Evolutionary conservation across 2,888 invertebrate genomes (phyloP), one percentile per base, ranked within the genome.

Genomic region (Oasisia sp.): DNA sequence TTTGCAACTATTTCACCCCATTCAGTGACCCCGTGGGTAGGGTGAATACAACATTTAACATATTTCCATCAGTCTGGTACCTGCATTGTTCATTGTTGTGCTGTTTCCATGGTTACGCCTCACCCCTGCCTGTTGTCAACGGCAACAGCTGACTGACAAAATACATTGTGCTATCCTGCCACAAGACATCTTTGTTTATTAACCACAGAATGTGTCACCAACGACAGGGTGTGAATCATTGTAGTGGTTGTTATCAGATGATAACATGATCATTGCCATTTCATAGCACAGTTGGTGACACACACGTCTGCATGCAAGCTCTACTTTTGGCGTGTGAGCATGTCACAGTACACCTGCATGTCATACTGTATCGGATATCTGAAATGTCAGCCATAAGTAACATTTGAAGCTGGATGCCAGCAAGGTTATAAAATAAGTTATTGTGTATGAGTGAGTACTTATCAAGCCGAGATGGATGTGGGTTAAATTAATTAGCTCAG

Each of bases 131-230:
- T 74, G 74, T 74, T 74, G 74, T 74, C 27, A 74, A 4, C 5
- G 74, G 19, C 74, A 74, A n/a, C 74, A n/a, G n/a, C 74, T 19
- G 8, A 8, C 38, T 38, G 74, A 74, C n/a, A 74, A 27, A 8
- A n/a, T n/a, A 74, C 74, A 74, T 74, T 19, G n/a, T 45, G 32
- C 32, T 45, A 44, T 45, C 50, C 27, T 91, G 91, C 50, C 91
- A 32, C 91, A 91, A 45, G 32, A n/a, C 14, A 32, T 91, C 89
- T 91, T 74, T 91, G 89, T 58, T 38, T 50, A 91, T 8, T 90
- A 74, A n/a, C 74, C 74, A 19, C 74, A 74, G n/a, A 74, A 74
- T 74, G 19, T 27, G 19, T 74, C n/a, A 1, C 19, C 27, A n/a
- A 19, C 74, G 19, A 74, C 74, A 74, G 74, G 74, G 74, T 0